A percentile compares a stretch with the other conserved stretches of the same genome.
Evolutionary conservation across 2,888 invertebrate genomes (phyloP).

Genomic region (Galeopsomyia nigrocyanea): DNA sequence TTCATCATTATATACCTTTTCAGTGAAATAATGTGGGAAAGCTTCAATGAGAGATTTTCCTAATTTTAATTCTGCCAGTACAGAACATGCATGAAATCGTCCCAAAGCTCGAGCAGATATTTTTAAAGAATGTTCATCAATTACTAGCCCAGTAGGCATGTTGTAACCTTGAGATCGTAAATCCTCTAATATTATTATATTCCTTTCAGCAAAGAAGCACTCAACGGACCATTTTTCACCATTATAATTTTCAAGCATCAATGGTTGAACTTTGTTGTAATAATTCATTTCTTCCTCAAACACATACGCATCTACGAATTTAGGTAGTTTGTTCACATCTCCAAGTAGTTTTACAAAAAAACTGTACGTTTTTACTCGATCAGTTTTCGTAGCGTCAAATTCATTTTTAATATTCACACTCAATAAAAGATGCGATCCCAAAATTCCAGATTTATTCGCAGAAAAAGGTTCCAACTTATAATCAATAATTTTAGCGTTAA

Average conservation of each 20-base stretch:
- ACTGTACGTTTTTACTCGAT: too few species aligned
- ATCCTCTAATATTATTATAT: slow-evolving; percentile 67
- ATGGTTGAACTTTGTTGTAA: background rate
- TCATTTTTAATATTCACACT: too few species aligned
- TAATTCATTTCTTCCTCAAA: slow-evolving; percentile 49
- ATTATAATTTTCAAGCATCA: background rate
- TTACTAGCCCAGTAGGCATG: slow-evolving; percentile 51
- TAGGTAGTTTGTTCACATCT: too few species aligned
- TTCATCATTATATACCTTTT: background rate
- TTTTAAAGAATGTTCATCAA: slow-evolving; percentile 47
- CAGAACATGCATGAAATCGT: slow-evolving; percentile 57
- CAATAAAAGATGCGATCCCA: too few species aligned
- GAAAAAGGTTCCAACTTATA: too few species aligned
- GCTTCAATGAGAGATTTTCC: slow-evolving; percentile 12
- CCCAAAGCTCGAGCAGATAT: slow-evolving; percentile 55
- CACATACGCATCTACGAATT: too few species aligned
- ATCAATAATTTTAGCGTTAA: too few species aligned
- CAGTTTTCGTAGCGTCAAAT: too few species aligned
- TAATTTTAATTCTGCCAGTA: slow-evolving; percentile 53
- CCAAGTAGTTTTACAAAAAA: too few species aligned
- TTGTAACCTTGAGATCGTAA: slow-evolving; percentile 60
- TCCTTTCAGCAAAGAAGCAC: slow-evolving; percentile 60
- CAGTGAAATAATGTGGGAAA: slow-evolving; percentile 15
- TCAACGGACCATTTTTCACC: slow-evolving; percentile 56
- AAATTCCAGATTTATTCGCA: too few species aligned